Conservation (phyloP, 2,113 vertebrate genomes). For the Seriola aureovittata region DNA sequence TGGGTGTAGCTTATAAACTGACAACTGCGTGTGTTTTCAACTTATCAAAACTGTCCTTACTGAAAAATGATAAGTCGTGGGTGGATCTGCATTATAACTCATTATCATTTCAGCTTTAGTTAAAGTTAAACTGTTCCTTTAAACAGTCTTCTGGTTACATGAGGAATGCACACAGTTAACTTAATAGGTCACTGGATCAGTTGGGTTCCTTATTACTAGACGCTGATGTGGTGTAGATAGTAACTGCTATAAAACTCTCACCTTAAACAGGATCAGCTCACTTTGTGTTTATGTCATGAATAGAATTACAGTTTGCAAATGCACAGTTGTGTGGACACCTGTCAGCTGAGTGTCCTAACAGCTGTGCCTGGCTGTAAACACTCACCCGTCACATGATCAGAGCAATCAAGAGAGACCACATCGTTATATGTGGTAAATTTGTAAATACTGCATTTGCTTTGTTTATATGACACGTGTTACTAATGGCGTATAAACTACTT, state of each 20-base stretch:
- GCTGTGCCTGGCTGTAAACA: constrained; percentile 22
- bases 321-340: neutral
- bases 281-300: neutral
- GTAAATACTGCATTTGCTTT: neutral
- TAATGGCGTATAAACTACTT: neutral
- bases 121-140: neutral
- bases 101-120: neutral
- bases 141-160: neutral
- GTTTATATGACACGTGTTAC: neutral
- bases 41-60: neutral
- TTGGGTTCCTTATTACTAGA: neutral
- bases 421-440: neutral
- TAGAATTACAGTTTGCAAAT: neutral
- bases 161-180: neutral
- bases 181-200: neutral
- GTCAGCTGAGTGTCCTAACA: neutral
- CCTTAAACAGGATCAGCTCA: neutral
- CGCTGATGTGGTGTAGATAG: neutral
- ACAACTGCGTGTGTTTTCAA: neutral
- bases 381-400: constrained; percentile 2
- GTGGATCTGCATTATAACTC: neutral
- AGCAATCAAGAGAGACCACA: neutral
- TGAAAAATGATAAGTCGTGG: neutral
- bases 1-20: no score
- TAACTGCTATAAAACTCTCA: neutral